These are phyloP conservation scores for Merops nubicus DNA, from an alignment of 2,113 vertebrate genomes.

Conservation along the genomic window DNA sequence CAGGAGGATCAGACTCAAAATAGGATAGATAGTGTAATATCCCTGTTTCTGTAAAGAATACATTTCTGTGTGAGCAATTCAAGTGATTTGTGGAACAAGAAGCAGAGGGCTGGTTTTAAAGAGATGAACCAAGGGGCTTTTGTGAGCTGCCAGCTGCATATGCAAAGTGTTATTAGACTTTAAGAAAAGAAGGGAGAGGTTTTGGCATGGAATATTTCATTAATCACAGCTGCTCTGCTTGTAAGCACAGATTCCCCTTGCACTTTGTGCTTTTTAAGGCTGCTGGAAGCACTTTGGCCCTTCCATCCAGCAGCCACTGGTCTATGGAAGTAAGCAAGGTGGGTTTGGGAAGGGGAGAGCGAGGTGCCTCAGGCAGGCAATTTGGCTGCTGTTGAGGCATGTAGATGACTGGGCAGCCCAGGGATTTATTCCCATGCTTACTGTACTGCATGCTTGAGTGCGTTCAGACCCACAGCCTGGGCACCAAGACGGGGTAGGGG, in stretches of 20 bases:
- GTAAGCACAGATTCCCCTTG: not conserved
- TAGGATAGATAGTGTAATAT: not conserved
- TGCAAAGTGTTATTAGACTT: constrained; percentile 32
- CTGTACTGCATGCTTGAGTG: not conserved
- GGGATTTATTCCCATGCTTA: not conserved
- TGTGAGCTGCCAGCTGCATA: constrained; percentile 54
- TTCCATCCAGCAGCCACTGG: not conserved
- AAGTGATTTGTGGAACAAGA: constrained; percentile 29
- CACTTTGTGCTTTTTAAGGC: not conserved
- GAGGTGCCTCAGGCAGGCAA: not conserved
- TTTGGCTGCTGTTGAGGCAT: not conserved
- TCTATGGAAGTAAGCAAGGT: not conserved
- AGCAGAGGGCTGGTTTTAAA: constrained; percentile 10
- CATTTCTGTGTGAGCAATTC: not conserved
- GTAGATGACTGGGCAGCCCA: not conserved
- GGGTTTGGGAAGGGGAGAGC: not conserved
- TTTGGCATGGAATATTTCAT: constrained; percentile 12
- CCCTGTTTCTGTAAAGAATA: not conserved
- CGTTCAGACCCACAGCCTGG: not conserved
- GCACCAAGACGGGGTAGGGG: not conserved
- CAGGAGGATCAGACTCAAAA: not conserved
- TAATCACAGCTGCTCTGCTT: constrained; percentile 37
- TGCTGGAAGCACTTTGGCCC: not conserved
- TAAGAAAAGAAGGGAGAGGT: constrained; percentile 1
- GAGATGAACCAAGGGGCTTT: constrained; percentile 14